A percentile compares a stretch with the other conserved stretches of the same genome.
Evolutionary conservation across 2,797 vertebrate species (phyloP).

Genomic region (Cercopithecus petaurista): DNA sequence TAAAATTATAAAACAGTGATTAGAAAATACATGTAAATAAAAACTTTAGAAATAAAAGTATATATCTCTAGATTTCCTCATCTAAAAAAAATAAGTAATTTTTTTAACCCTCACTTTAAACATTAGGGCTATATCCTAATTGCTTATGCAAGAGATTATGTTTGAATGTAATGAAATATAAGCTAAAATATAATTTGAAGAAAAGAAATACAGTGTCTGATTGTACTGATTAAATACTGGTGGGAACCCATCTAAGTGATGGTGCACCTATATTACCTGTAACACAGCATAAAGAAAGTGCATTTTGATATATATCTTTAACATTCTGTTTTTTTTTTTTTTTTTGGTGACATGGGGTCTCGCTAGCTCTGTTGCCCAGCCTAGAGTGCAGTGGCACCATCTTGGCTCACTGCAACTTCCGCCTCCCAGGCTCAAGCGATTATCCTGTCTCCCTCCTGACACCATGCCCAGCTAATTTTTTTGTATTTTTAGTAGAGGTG

Average conservation of each 20-base stretch:
- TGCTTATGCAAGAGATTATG: not conserved
- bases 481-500: no score
- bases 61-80: not conserved
- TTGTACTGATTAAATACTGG: not conserved
- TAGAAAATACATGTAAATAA: not conserved
- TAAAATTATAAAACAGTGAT: not conserved
- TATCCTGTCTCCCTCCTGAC: no score
- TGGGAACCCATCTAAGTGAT: not conserved
- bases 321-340: not conserved
- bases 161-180: not conserved
- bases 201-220: not conserved
- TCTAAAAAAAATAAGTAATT: not conserved
- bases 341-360: no score
- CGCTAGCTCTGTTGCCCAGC: no score
- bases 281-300: not conserved
- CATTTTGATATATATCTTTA: constrained; percentile 62
- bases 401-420: no score
- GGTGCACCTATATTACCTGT: not conserved
- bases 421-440: no score
- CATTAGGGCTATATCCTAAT: not conserved
- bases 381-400: no score
- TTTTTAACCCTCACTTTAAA: not conserved
- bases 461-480: no score
- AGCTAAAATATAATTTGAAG: not conserved
- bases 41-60: not conserved